Conservation (phyloP, 2,113 vertebrate genomes). For the Cathartes aura region DNA sequence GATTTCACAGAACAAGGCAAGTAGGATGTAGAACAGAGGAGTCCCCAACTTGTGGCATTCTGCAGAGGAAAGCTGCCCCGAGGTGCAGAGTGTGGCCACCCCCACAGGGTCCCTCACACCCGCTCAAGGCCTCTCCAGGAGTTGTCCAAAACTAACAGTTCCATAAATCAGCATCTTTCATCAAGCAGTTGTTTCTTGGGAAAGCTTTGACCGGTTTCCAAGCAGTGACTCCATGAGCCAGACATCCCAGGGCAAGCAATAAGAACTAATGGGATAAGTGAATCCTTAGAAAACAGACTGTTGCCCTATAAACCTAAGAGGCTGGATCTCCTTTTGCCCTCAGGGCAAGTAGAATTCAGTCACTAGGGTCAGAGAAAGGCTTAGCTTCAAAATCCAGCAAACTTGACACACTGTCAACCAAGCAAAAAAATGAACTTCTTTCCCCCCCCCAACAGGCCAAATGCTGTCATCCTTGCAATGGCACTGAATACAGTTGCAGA, state of each 20-base stretch:
- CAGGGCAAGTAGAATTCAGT: neutral
- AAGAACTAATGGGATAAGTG: neutral
- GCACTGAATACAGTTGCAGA: neutral
- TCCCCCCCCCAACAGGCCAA: neutral
- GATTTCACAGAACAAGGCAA: neutral
- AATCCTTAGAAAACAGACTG: neutral
- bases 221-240: neutral
- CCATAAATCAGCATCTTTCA: neutral
- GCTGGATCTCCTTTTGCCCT: neutral
- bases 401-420: neutral
- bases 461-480: neutral
- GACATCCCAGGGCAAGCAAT: neutral
- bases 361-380: neutral
- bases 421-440: neutral
- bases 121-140: neutral
- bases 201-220: conserved; percentile 10
- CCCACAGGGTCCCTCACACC: neutral
- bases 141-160: neutral
- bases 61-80: neutral
- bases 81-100: neutral
- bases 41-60: neutral
- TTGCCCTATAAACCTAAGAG: neutral
- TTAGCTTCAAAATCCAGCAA: neutral
- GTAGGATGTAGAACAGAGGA: neutral
- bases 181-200: neutral